A percentile compares a stretch with the other conserved stretches of the same genome.
These are phyloP conservation scores for Chrysopilus asiliformis DNA, from an alignment of 2,888 invertebrate genomes.

Conservation along the genomic window DNA sequence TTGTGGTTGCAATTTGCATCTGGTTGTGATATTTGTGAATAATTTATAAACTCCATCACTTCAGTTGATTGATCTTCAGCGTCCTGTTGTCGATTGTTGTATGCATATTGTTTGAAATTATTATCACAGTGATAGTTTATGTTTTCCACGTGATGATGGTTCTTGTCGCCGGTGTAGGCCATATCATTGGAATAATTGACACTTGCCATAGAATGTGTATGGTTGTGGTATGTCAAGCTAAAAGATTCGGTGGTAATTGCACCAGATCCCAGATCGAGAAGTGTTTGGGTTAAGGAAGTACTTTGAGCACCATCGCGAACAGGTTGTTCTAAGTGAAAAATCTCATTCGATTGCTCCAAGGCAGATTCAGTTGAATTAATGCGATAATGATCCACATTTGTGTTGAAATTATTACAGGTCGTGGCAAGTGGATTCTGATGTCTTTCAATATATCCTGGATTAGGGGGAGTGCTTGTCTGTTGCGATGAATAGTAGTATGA, in stretches of 20 bases:
- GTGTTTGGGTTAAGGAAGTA: conserved; percentile 51
- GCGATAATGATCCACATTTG: not conserved
- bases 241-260: conserved; percentile 1
- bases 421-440: not conserved
- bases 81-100: not conserved
- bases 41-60: conserved; percentile 10
- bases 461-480: too few relatives aligned
- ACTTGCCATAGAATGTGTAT: too few relatives aligned
- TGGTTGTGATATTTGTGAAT: conserved; percentile 5
- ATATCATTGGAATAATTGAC: not conserved
- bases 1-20: conserved; percentile 9
- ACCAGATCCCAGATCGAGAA: conserved; percentile 58
- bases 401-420: not conserved
- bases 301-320: conserved; percentile 24
- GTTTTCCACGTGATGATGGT: too few relatives aligned
- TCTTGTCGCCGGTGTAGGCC: too few relatives aligned
- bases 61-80: too few relatives aligned
- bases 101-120: not conserved
- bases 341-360: conserved; percentile 46
- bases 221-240: not conserved
- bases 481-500: conserved; percentile 1
- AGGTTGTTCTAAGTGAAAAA: conserved; percentile 63
- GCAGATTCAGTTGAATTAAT: not conserved
- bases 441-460: not conserved
- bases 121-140: not conserved